Conservation (phyloP, 2,113 vertebrate species). For the Erpornis zantholeuca region DNA sequence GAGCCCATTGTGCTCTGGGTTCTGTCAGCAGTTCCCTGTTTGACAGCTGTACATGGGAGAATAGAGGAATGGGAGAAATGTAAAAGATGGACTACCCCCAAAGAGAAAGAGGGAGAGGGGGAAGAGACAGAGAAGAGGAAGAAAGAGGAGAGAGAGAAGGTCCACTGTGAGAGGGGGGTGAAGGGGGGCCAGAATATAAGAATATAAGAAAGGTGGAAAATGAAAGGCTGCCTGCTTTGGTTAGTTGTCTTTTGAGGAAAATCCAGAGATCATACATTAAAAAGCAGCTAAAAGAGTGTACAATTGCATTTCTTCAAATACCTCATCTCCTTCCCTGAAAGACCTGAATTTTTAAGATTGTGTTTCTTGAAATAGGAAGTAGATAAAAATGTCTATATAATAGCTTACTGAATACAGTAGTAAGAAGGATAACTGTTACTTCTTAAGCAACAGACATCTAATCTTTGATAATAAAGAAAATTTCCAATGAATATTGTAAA, state of each 20-base stretch:
- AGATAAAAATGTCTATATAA: not conserved
- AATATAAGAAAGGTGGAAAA: not conserved
- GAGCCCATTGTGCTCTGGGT: not conserved
- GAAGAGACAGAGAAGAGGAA: not conserved
- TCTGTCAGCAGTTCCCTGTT: not conserved
- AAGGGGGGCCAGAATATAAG: rapidly evolving
- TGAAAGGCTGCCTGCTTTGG: not conserved
- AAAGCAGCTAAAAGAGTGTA: not conserved
- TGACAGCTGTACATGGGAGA: not conserved
- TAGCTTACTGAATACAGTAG: not conserved
- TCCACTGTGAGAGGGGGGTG: not conserved
- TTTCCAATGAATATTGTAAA: not conserved
- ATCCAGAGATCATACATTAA: not conserved
- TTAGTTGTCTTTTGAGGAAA: not conserved
- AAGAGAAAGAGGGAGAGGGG: not conserved
- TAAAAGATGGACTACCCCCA: not conserved
- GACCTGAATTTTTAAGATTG: not conserved
- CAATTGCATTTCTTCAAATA: not conserved
- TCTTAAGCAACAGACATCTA: not conserved
- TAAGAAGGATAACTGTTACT: not conserved
- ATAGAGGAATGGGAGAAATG: not conserved
- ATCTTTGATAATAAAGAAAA: not conserved
- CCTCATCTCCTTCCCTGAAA: not conserved
- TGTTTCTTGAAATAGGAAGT: not conserved
- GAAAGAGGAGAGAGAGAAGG: not conserved